Base-by-base conservation (phyloP, 2,888 invertebrate species). In the Seladonia tumulorum region DNA sequence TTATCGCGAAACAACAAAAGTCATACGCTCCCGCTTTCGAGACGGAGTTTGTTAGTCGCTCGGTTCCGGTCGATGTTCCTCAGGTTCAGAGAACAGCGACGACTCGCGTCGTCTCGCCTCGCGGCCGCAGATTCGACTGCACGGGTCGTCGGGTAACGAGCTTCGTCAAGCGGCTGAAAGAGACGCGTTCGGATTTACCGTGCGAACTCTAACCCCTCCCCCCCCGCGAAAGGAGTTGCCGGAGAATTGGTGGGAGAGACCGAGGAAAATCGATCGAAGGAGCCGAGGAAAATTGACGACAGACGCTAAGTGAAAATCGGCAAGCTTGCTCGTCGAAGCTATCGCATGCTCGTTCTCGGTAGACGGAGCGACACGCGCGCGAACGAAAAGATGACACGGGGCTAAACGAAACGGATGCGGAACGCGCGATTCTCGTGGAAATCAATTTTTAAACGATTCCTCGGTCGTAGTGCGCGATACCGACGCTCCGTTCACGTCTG, bases 181-280 rank as follows among this genome's bases (percentile, higher is more conserved):
- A 66, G 63, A 66, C 35, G 63, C 63, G 18, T 66, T 66, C 18
- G 35, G 63, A 66, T 66, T 66, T 66, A 35, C 63, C 63, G 29
- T 7, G 29, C 16, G 63, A 35, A 14, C 35, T 25, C 29, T 16
- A 7, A 29, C 7, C n/a, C 25, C 4, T 5, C 16, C 7, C n/a
- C 25, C 4, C 14, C 16, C 35, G 63, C 16, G 63, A 18, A 66
- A 60, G 25, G 63, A 66, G 8, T 66, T 66, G 29, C 1, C 10
- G 29, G 35, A 66, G 63, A 66, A 66, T 35, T 35, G 63, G 29
- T 66, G 29, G 63, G 29, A 66, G 63, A 66, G 35, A 12, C 29
- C 16, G 29, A 66, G 63, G 63, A 18, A 66, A 35, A 66, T 66
- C 63, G 29, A 66, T 66, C 29, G 29, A 8, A 66, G 63, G 7